Conservation (phyloP, 1,140 invertebrate genomes). For the Pectinophora gossypiella region DNA sequence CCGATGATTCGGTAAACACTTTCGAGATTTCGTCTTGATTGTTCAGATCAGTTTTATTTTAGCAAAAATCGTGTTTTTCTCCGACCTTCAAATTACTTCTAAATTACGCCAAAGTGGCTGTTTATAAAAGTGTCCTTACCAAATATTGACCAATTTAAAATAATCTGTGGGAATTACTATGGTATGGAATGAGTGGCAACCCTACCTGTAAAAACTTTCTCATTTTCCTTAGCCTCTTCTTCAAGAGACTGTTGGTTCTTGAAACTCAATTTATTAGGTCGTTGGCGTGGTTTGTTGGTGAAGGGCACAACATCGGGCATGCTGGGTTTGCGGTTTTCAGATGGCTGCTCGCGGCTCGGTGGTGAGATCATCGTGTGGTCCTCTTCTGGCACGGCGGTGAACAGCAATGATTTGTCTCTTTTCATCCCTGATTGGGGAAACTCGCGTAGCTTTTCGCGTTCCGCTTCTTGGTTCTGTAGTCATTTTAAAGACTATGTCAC, state of each 20-base stretch:
- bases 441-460: constrained; percentile 50
- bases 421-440: constrained; percentile 77
- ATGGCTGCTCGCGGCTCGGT: constrained; percentile 37
- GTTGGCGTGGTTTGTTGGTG: constrained; percentile 63
- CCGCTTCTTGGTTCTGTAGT: constrained; percentile 57
- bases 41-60: too few species aligned
- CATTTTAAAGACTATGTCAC: too few species aligned
- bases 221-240: constrained; percentile 64
- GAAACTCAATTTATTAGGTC: constrained; percentile 76
- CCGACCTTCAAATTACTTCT: too few species aligned
- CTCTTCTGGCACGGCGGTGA: constrained; percentile 86
- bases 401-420: constrained; percentile 84
- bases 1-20: too few species aligned
- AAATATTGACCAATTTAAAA: too few species aligned
- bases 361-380: constrained; percentile 71
- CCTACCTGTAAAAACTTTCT: too few species aligned
- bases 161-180: too few species aligned
- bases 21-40: too few species aligned
- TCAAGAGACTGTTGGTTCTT: constrained; percentile 76
- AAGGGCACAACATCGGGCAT: constrained; percentile 73
- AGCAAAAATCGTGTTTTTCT: too few species aligned
- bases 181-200: too few species aligned
- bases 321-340: constrained; percentile 40
- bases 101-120: too few species aligned
- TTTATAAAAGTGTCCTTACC: too few species aligned